Evolutionary conservation across 2,888 invertebrate species (phyloP).

Genomic region (Drosophila setosimentum): DNA sequence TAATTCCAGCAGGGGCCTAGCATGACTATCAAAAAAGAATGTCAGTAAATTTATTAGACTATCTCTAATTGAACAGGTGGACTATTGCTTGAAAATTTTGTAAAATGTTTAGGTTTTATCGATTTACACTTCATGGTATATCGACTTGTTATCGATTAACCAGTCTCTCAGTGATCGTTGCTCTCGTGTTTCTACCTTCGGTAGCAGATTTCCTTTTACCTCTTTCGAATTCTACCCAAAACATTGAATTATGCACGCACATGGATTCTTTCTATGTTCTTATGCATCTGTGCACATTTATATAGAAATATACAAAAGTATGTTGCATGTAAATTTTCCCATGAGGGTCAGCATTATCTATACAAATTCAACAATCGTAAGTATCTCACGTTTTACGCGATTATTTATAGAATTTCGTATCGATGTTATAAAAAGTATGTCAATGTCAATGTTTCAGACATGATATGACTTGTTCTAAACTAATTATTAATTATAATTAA

Average conservation of each 20-base stretch:
- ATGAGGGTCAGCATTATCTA: too few species aligned
- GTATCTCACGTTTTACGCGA: too few species aligned
- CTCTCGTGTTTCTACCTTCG: background rate
- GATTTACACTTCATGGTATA: background rate
- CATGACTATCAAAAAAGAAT: background rate
- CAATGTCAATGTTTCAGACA: too few species aligned
- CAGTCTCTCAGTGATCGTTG: background rate
- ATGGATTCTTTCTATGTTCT: background rate
- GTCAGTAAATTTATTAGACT: background rate
- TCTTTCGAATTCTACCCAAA: background rate
- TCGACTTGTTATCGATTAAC: background rate
- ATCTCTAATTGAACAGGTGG: background rate
- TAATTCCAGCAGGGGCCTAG: background rate
- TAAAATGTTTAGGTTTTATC: background rate
- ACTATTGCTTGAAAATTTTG: background rate
- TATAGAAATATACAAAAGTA: background rate
- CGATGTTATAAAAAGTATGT: too few species aligned
- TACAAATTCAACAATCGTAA: too few species aligned
- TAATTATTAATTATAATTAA: too few species aligned
- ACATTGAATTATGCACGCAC: too few species aligned
- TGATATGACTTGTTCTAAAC: too few species aligned
- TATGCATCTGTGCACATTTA: background rate
- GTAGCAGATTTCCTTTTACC: background rate
- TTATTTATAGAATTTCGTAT: too few species aligned
- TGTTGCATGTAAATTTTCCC: too few species aligned